These are phyloP conservation scores for Sesia apiformis DNA, from an alignment of 2,888 invertebrate species.

Conservation along the genomic window DNA sequence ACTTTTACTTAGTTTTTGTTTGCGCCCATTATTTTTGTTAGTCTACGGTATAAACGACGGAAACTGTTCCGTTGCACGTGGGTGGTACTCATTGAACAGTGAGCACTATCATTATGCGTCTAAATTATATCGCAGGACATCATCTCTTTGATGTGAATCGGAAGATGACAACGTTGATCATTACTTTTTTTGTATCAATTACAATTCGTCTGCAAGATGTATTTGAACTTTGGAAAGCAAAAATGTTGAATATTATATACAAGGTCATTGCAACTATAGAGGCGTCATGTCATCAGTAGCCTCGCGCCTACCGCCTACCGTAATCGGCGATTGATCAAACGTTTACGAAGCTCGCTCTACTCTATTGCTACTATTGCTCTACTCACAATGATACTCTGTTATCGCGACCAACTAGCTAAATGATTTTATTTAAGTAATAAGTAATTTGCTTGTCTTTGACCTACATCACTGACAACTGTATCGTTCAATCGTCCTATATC, in stretches of 20 bases:
- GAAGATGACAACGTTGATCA: slow-evolving; percentile 18
- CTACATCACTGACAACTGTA: too few relatives aligned
- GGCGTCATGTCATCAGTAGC: slow-evolving; percentile 26
- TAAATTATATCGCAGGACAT: background rate
- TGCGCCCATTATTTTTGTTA: slow-evolving; percentile 44
- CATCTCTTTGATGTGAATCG: slow-evolving; percentile 11
- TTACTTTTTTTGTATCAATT: background rate
- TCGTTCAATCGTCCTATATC: too few relatives aligned
- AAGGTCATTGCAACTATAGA: slow-evolving; percentile 30
- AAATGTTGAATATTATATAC: slow-evolving; percentile 2
- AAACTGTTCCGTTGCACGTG: slow-evolving; percentile 56
- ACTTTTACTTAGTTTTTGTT: slow-evolving; percentile 40
- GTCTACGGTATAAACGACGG: slow-evolving; percentile 49
- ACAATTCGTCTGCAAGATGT: background rate
- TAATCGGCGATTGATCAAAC: slow-evolving; percentile 39
- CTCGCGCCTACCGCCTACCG: slow-evolving; percentile 38
- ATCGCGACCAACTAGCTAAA: slow-evolving; percentile 24
- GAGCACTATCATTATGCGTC: slow-evolving; percentile 25
- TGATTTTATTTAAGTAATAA: slow-evolving; percentile 20
- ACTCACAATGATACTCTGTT: slow-evolving; percentile 33
- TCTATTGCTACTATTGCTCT: too few relatives aligned
- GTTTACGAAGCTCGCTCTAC: too few relatives aligned
- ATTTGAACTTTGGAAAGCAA: slow-evolving; percentile 1
- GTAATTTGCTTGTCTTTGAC: too few relatives aligned
- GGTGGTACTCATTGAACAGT: slow-evolving; percentile 41